Evolutionary conservation across 2,113 vertebrate genomes (phyloP), one percentile per base, ranked within the genome.

Genomic region (Ursus arctos): DNA sequence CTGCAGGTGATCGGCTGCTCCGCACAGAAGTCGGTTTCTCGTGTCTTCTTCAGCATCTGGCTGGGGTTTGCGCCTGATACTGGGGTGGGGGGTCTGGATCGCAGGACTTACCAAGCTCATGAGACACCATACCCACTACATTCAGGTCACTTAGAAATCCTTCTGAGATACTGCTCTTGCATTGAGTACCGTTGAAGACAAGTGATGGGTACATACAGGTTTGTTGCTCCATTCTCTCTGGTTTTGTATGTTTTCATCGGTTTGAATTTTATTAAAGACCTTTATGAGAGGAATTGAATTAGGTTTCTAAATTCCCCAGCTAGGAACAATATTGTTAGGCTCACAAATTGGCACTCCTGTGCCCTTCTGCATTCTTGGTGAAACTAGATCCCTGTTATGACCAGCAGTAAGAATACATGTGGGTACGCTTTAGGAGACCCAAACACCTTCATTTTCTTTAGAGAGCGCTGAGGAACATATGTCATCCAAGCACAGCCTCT

Each of bases 131-230:
- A 31, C 31, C 21, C 24, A 53, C 6, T 10, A 47, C 26, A 85
- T 28, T 40, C n/a, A 69, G 26, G n/a, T 84, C 18, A 61, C 43
- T 9, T 69, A 26, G 83, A 84, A 47, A 65, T n/a, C 81, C 21
- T 43, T 13, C 53, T 82, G 21, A 87, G 36, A 76, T 31, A 55
- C 0, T 43, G 40, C n/a, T 12, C 65, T 26, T 0, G 19, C 1
- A 1, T 1, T 49, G 14, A 21, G 36, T 51, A 28, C 19, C 47
- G 1, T 5, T 83, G 83, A 79, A 65, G 40, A 19, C 12, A 9
- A 49, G 8, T 12, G 3, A 18, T 8, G 11, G 15, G 6, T 53
- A 33, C 16, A 3, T 4, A 61, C 13, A 2, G 61, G 6, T 10
- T 33, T 47, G 1, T 55, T 43, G 61, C 40, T 31, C 26, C 4